A percentile compares a stretch with the other conserved stretches of the same genome.
Evolutionary conservation across 37 sponge, comb jelly and placozoan genomes (phyloP).

Genomic region (Mnemiopsis leidyi): DNA sequence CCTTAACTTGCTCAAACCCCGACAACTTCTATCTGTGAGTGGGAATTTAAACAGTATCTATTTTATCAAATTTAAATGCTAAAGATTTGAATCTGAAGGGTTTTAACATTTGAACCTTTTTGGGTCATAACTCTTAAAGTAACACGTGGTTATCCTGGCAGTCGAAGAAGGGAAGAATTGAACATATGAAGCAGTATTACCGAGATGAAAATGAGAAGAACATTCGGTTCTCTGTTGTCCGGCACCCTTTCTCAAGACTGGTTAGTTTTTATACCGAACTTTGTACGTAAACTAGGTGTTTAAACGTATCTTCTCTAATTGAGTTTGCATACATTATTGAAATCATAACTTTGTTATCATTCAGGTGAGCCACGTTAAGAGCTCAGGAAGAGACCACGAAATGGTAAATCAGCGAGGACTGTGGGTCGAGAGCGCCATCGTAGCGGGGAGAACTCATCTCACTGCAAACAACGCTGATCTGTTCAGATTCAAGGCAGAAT

Average conservation of each 20-base stretch:
- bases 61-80: too few relatives aligned
- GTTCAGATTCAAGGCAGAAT: neutral
- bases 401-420: neutral
- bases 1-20: neutral
- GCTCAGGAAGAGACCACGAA: neutral
- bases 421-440: constrained; percentile 20
- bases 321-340: too few relatives aligned
- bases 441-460: neutral
- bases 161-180: neutral
- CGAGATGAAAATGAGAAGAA: neutral
- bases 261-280: neutral
- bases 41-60: too few relatives aligned
- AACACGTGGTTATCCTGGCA: too few relatives aligned
- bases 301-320: too few relatives aligned
- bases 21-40: neutral
- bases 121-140: too few relatives aligned
- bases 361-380: constrained; percentile 34
- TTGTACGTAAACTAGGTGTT: too few relatives aligned
- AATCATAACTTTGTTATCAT: too few relatives aligned
- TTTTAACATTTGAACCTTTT: too few relatives aligned
- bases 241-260: constrained; percentile 36
- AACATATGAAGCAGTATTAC: neutral
- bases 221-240: constrained; percentile 14
- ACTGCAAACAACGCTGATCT: neutral
- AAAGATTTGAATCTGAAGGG: too few relatives aligned